phyloP scores from a whole-genome alignment of 2,797 vertebrate genomes.

The Chelmon rostratus region DNA sequence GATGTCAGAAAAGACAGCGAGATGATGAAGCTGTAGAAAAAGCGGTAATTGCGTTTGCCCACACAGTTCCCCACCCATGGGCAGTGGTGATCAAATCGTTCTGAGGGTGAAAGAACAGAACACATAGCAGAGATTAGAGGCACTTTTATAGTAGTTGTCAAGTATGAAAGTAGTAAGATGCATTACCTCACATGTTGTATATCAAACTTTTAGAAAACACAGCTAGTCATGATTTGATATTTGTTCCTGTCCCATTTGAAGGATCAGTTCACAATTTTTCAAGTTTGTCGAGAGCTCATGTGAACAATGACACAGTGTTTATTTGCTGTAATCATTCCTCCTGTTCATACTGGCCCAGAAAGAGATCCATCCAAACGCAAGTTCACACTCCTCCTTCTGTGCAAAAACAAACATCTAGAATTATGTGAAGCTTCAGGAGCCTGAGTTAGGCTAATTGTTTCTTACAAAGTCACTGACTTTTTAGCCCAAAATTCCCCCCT shows the following conservation, averaged over 20 bases:
- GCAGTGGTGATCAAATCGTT: constrained; percentile 97
- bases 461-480: not conserved
- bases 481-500: not conserved
- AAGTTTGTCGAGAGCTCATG: not conserved
- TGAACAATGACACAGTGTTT: not conserved
- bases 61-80: constrained; percentile 99
- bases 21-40: constrained; percentile 97
- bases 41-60: constrained; percentile 96
- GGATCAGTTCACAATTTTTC: not conserved
- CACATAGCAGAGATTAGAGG: not conserved
- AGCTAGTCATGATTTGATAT: not conserved
- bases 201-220: not conserved
- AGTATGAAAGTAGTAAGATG: not conserved
- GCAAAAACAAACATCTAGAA: not conserved
- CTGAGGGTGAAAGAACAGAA: constrained; percentile 74
- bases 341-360: not conserved
- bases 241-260: not conserved
- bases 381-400: not conserved
- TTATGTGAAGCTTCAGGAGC: not conserved
- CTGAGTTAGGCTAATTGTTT: not conserved
- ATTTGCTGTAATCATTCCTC: not conserved
- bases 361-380: not conserved
- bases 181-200: not conserved
- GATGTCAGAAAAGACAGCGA: constrained; percentile 96
- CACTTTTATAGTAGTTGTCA: not conserved